These are phyloP conservation scores for Bicyclus anynana DNA, from an alignment of 1,140 invertebrate genomes.

Conservation along the genomic window DNA sequence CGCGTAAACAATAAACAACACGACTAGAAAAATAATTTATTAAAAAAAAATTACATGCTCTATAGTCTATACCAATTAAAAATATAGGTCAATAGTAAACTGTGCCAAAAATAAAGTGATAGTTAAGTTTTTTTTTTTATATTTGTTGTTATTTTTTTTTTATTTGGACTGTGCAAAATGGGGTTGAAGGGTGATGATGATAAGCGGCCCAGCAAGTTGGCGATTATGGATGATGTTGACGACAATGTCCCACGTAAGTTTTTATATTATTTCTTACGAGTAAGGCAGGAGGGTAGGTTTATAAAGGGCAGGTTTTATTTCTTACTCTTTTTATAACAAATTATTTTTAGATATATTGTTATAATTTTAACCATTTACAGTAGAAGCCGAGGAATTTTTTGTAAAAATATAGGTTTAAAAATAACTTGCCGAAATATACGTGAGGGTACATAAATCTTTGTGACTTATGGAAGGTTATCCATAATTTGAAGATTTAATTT, in stretches of 20 bases:
- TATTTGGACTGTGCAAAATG: conserved; percentile 44
- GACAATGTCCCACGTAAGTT: conserved; percentile 60
- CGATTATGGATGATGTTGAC: conserved; percentile 66
- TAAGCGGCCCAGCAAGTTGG: conserved; percentile 68
- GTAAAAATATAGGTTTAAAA: too few relatives aligned
- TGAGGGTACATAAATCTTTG: too few relatives aligned
- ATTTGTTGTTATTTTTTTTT: conserved; percentile 29
- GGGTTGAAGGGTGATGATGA: conserved; percentile 65
- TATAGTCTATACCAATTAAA: conserved; percentile 42
- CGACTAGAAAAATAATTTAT: conserved; percentile 14
- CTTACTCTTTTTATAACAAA: too few relatives aligned
- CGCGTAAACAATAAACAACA: conserved; percentile 35
- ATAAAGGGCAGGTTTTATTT: too few relatives aligned
- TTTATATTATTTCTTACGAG: conserved; percentile 23
- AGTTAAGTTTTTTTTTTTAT: conserved; percentile 29
- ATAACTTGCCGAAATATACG: too few relatives aligned
- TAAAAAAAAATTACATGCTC: conserved; percentile 27
- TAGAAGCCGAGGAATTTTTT: too few relatives aligned
- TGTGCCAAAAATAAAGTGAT: conserved; percentile 31
- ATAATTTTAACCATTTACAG: too few relatives aligned
- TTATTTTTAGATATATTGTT: too few relatives aligned
- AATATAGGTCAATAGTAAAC: conserved; percentile 52
- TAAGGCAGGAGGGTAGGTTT: too few relatives aligned
- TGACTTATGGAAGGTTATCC: too few relatives aligned
- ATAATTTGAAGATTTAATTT: too few relatives aligned